Base-by-base conservation (phyloP, 2,888 invertebrate genomes). In the Tuberolachnus salignus region DNA sequence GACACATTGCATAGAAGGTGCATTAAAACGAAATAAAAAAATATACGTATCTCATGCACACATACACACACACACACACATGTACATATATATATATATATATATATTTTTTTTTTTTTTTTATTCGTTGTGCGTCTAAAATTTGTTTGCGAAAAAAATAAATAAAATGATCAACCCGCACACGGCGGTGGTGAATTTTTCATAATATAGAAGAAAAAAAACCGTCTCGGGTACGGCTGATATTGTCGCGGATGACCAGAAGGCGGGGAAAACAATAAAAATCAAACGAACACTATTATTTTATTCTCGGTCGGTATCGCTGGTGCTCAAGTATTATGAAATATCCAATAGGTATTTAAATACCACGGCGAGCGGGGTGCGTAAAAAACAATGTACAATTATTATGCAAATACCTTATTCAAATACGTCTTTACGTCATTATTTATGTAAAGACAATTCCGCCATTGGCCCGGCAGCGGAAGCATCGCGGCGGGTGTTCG, bases 1-100 rank as follows among this genome's bases (percentile, higher is more conserved):
- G 34, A 19, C 8, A n/a, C n/a, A n/a, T n/a, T n/a, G n/a, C n/a
- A n/a, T n/a, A n/a, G n/a, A n/a, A n/a, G n/a, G 21, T 55, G 9
- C 21, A 19, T 55, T 55, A 21, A n/a, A 21, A n/a, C 19, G 67
- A 67, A 69, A 53, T 53, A 69, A 53, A 53, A 69, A 69, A 34
- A 16, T 19, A n/a, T 11, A 3, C 69, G n/a, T n/a, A n/a, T n/a
- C n/a, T n/a, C n/a, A n/a, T n/a, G n/a, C n/a, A n/a, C n/a, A n/a
- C n/a, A n/a, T n/a, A n/a, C n/a, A n/a, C n/a, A n/a, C n/a, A n/a
- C n/a, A n/a, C n/a, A n/a, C n/a, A n/a, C n/a, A n/a, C n/a, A n/a
- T n/a, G n/a, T n/a, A n/a, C n/a, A n/a, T n/a, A n/a, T n/a, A n/a
- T n/a, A n/a, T n/a, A n/a, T n/a, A n/a, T n/a, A n/a, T n/a, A n/a